These are phyloP conservation scores for Orientallactaga sibirica DNA, from an alignment of 2,797 vertebrate genomes.

Conservation along the genomic window DNA sequence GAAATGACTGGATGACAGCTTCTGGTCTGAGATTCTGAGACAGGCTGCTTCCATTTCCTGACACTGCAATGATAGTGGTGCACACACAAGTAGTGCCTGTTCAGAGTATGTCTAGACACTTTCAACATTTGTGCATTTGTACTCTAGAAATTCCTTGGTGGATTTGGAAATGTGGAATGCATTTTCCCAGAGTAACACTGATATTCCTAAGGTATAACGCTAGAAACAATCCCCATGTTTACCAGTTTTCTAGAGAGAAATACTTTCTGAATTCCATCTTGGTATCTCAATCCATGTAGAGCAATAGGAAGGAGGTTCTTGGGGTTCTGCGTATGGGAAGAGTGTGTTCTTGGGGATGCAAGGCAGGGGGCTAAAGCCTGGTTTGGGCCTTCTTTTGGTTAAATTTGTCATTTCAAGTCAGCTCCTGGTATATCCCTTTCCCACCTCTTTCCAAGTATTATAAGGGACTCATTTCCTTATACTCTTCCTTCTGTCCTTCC, in stretches of 20 bases:
- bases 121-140: background rate
- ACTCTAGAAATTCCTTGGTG: background rate
- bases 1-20: background rate
- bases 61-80: background rate
- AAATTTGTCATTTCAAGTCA: background rate
- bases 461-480: background rate
- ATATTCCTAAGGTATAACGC: background rate
- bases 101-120: background rate
- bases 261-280: background rate
- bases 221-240: conserved; percentile 8
- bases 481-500: background rate
- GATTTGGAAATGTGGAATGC: conserved; percentile 34
- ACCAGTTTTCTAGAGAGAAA: background rate
- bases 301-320: background rate
- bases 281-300: background rate
- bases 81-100: background rate
- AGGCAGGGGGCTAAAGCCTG: background rate
- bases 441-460: background rate
- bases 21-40: conserved; percentile 3
- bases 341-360: background rate
- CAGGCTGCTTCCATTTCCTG: background rate
- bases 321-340: background rate
- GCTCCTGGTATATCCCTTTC: background rate
- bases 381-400: background rate
- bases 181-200: background rate